Percentiles rank a stretch among this genome's conserved stretches.
Conservation (phyloP, 2,888 invertebrate species). For the Diadegma fenestrale region DNA sequence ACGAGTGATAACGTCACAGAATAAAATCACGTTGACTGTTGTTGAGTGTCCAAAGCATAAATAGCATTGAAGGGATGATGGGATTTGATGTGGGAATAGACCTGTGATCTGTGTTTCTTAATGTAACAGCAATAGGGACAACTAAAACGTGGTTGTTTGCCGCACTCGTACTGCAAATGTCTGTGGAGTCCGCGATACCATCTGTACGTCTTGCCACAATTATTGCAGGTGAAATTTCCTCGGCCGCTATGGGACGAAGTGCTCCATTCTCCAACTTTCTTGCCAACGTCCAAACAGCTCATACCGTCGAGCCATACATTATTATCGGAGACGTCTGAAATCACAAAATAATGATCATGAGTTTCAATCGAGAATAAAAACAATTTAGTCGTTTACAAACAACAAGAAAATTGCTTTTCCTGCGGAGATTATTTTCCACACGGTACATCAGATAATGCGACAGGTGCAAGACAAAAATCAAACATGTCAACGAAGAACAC, state of each 20-base stretch:
- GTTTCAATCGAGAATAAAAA: neutral
- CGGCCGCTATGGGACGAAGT: slow-evolving; percentile 20
- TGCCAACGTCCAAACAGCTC: neutral
- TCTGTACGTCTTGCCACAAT: slow-evolving; percentile 78
- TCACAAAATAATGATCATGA: slow-evolving; percentile 40
- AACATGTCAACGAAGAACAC: neutral
- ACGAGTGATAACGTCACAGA: neutral
- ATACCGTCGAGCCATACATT: slow-evolving; percentile 27
- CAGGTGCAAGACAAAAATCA: neutral
- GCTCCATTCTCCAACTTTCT: slow-evolving; percentile 17
- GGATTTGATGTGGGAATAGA: slow-evolving; percentile 78
- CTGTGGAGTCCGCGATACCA: slow-evolving; percentile 77
- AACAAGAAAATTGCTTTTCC: neutral
- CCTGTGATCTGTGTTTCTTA: slow-evolving; percentile 77
- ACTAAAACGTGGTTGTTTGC: slow-evolving; percentile 79
- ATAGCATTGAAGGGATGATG: slow-evolving; percentile 74
- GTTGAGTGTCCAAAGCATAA: slow-evolving; percentile 73
- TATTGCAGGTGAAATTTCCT: slow-evolving; percentile 69
- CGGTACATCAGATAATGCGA: neutral
- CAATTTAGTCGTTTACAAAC: neutral
- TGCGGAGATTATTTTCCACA: neutral
- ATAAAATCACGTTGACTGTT: slow-evolving; percentile 30
- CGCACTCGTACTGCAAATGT: slow-evolving; percentile 83
- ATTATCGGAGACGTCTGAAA: slow-evolving; percentile 54
- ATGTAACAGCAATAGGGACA: slow-evolving; percentile 80